A percentile compares a stretch with the other conserved stretches of the same genome.
phyloP scores from a whole-genome alignment of 1,140 invertebrate genomes.

The Holcopasites calliopsidis region DNA sequence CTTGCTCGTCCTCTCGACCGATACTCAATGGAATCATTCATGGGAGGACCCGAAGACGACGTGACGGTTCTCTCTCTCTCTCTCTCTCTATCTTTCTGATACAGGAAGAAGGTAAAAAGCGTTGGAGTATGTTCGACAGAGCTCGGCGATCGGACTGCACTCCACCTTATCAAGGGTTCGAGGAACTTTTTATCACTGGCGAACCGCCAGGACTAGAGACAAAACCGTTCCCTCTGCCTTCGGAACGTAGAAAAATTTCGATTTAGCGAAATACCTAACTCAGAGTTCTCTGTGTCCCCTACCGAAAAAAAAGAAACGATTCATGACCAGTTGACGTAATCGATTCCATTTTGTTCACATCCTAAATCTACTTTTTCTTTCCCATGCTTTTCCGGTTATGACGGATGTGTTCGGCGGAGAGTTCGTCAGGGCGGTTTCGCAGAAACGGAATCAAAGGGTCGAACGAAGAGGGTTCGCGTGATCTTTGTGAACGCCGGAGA shows the following conservation, averaged over 20 bases:
- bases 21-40: slow-evolving; percentile 72
- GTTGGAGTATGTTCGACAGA: background rate
- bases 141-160: slow-evolving; percentile 1
- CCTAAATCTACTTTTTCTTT: too few species aligned
- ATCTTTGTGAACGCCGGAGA: slow-evolving; percentile 50
- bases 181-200: slow-evolving; percentile 19
- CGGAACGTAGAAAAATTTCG: too few species aligned
- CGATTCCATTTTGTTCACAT: too few species aligned
- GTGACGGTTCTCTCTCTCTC: background rate
- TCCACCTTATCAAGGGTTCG: slow-evolving; percentile 39
- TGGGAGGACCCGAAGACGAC: slow-evolving; percentile 54
- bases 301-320: too few species aligned
- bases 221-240: too few species aligned
- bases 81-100: slow-evolving; percentile 14
- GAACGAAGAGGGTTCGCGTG: slow-evolving; percentile 38
- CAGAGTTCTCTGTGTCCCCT: too few species aligned
- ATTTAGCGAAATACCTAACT: too few species aligned
- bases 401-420: too few species aligned
- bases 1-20: slow-evolving; percentile 46
- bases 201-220: background rate
- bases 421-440: slow-evolving; percentile 15
- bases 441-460: slow-evolving; percentile 18
- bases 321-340: too few species aligned
- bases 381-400: too few species aligned
- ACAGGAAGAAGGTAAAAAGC: slow-evolving; percentile 39